A percentile compares a stretch with the other conserved stretches of the same genome.
These are phyloP conservation scores for Dromococcyx pavoninus DNA, from an alignment of 2,797 vertebrate species.

Conservation along the genomic window DNA sequence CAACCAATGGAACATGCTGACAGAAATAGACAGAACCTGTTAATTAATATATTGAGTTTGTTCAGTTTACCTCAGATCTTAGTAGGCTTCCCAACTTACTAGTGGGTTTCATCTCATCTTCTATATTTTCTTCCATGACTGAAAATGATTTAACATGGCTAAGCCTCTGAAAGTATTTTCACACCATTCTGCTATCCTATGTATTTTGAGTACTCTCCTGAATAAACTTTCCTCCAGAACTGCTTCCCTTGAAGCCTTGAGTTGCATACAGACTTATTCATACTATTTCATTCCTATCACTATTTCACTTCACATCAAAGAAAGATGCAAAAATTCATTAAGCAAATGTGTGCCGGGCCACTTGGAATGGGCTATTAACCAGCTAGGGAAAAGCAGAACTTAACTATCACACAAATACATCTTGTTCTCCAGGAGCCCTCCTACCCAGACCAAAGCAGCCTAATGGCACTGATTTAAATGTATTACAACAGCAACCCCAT, in stretches of 20 bases:
- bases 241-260: background rate
- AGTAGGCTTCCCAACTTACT: background rate
- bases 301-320: background rate
- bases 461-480: background rate
- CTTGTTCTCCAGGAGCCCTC: background rate
- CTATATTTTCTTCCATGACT: background rate
- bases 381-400: background rate
- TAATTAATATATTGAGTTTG: background rate
- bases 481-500: background rate
- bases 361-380: slow-evolving; percentile 22
- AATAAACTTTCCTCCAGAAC: background rate
- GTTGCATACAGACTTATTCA: background rate
- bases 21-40: background rate
- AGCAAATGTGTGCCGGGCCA: background rate
- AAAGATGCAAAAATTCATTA: background rate
- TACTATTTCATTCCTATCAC: background rate
- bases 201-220: background rate
- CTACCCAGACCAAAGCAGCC: slow-evolving; percentile 26
- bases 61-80: background rate
- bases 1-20: background rate
- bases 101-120: background rate
- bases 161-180: slow-evolving; percentile 12
- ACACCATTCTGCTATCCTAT: background rate
- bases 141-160: background rate
- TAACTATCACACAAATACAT: slow-evolving; percentile 29